Evolutionary conservation across 2,113 vertebrate genomes (phyloP), one percentile per base, ranked within the genome.

Genomic region (Varanus komodoensis): DNA sequence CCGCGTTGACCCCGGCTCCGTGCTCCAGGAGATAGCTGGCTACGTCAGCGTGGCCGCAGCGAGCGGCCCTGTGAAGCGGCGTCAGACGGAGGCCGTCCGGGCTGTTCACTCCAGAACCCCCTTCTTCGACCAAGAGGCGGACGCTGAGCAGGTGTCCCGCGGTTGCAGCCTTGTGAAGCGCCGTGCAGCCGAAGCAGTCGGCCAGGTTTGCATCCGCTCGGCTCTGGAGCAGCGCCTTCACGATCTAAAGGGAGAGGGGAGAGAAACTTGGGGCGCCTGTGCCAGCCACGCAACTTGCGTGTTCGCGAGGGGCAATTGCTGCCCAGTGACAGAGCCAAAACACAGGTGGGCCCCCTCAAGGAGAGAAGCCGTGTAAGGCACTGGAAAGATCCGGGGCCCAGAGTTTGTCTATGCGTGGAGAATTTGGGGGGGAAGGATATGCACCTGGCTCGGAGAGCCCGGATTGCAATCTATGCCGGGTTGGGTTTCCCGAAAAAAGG

Each of bases 41-140:
- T 0, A 95, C 84, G 0, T 89, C 71, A 1, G 21, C 0, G 12
- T 95, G 94, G 75, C 96, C 95, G 4, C 84, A 50, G 6, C 86
- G 81, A 38, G 95, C 89, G 0, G 97, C 95, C 0, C 93, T 89
- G 79, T 97, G 97, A 74, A 96, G 86, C 0, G 96, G 93, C 0
- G 94, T 97, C 27, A 97, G 90, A 38, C 88, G 64, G 52, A 97
- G 82, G 0, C 81, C 73, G n/a, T 97, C 96, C 27, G 1, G 89
- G 34, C 54, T 64, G 1, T 96, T 82, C 11, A 95, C 14, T 2
- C 75, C 19, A 0, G 87, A 89, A 0, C 89, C 90, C 5, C 92
- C 94, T 54, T 61, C n/a, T 64, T 92, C 25, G 0, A 89, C 92
- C 84, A 97, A 86, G 7, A 95, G 67, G 69, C 89, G 89, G 50